phyloP scores from a whole-genome alignment of 1,140 invertebrate genomes.

The Holotrichia oblita region DNA sequence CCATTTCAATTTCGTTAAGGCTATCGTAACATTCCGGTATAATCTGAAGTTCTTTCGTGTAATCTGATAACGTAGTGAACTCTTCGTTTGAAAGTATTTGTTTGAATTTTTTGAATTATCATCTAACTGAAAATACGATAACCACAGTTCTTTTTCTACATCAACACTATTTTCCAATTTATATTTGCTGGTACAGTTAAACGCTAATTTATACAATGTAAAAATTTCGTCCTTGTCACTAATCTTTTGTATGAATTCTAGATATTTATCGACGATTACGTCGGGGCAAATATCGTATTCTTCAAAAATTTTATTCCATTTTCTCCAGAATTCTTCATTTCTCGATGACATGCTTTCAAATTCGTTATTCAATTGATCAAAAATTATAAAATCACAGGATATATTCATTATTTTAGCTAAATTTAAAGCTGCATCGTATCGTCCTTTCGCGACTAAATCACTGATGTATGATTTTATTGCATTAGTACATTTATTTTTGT shows the following conservation, averaged over 20 bases:
- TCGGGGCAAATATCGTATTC: slow-evolving; percentile 64
- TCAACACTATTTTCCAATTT: slow-evolving; percentile 61
- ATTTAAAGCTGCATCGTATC: slow-evolving; percentile 67
- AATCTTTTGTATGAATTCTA: slow-evolving; percentile 64
- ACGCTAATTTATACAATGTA: slow-evolving; percentile 65
- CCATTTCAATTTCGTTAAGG: slow-evolving; percentile 51
- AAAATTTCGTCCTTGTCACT: slow-evolving; percentile 62
- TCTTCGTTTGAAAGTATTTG: slow-evolving; percentile 41
- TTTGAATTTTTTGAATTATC: slow-evolving; percentile 62
- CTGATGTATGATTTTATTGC: slow-evolving; percentile 65
- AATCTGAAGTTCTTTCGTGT: neutral
- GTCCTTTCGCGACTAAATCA: slow-evolving; percentile 62
- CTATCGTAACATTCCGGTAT: neutral
- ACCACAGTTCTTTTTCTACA: slow-evolving; percentile 67
- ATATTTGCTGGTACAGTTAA: slow-evolving; percentile 65
- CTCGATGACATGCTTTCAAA: slow-evolving; percentile 55
- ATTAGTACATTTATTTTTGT: slow-evolving; percentile 52
- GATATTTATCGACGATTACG: slow-evolving; percentile 66
- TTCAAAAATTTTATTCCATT: slow-evolving; percentile 68
- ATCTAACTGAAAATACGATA: slow-evolving; percentile 62
- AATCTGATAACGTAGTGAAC: slow-evolving; percentile 22
- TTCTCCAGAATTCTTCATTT: slow-evolving; percentile 64
- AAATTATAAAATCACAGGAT: slow-evolving; percentile 63
- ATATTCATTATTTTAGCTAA: slow-evolving; percentile 65
- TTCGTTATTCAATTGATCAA: slow-evolving; percentile 64